These are phyloP conservation scores for Zaprionus taronus DNA, from an alignment of 1,140 invertebrate species.

Conservation along the genomic window DNA sequence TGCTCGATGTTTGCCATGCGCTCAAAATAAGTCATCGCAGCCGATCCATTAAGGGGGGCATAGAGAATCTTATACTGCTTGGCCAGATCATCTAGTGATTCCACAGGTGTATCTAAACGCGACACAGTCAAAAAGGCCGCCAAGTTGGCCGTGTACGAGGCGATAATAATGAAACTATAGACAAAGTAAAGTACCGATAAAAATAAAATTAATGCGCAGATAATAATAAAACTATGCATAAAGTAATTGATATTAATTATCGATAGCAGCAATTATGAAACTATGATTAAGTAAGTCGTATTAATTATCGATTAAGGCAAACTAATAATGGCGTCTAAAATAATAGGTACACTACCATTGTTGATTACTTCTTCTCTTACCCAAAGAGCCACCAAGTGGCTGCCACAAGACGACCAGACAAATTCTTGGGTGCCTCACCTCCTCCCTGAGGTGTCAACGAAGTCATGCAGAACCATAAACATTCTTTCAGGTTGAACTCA, in stretches of 20 bases:
- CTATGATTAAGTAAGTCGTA: not conserved
- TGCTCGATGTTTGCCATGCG: constrained; percentile 98
- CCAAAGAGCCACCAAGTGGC: constrained; percentile 99
- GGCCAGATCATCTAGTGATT: constrained; percentile 95
- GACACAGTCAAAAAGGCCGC: constrained; percentile 98
- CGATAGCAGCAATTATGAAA: not conserved
- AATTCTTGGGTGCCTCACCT: constrained; percentile 97
- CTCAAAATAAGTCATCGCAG: constrained; percentile 96
- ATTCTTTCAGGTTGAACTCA: constrained; percentile 98
- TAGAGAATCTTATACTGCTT: constrained; percentile 98
- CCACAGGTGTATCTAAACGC: constrained; percentile 95
- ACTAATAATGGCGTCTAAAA: not conserved
- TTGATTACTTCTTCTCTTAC: constrained; percentile 12
- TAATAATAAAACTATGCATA: not conserved
- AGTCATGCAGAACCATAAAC: constrained; percentile 99
- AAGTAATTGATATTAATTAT: not conserved
- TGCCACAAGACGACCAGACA: constrained; percentile 95
- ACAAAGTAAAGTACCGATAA: constrained; percentile 36
- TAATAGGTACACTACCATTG: not conserved
- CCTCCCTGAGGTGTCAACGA: constrained; percentile 94
- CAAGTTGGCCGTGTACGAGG: constrained; percentile 98
- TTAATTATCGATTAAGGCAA: no score
- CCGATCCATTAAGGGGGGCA: constrained; percentile 91
- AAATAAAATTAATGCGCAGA: no score
- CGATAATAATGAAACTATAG: constrained; percentile 95